These are phyloP conservation scores for Theristus sp. DNA, from an alignment of 2,888 invertebrate species.

Conservation along the genomic window DNA sequence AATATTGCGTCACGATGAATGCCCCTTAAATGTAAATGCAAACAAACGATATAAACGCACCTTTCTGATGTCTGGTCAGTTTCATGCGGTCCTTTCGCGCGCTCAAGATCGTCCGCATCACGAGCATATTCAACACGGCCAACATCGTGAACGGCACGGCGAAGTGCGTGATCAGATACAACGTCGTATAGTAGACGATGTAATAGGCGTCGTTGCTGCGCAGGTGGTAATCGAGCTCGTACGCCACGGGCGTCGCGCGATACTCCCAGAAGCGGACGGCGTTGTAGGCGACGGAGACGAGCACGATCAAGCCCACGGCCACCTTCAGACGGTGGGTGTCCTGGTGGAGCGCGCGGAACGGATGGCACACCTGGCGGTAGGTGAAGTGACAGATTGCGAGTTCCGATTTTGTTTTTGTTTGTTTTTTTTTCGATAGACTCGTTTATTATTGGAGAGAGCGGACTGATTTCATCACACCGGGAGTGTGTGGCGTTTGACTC, in stretches of 20 bases:
- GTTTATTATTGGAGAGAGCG: no score
- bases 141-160: conserved; percentile 21
- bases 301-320: background rate
- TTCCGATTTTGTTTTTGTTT: no score
- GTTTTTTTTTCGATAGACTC: no score
- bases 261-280: background rate
- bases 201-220: conserved; percentile 12
- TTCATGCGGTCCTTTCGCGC: background rate
- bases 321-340: background rate
- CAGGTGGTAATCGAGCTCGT: background rate
- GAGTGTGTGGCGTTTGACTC: no score
- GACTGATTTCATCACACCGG: no score
- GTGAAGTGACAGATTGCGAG: no score
- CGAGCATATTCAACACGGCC: conserved; percentile 15
- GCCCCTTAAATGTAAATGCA: no score
- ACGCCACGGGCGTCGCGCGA: background rate
- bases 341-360: background rate
- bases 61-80: background rate
- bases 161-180: conserved; percentile 24
- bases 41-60: no score
- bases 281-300: background rate
- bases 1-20: background rate
- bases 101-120: background rate
- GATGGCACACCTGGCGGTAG: background rate
- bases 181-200: conserved; percentile 20